These are phyloP conservation scores for Phoenoteleia sp. DNA, from an alignment of 2,888 invertebrate species.

Conservation along the genomic window DNA sequence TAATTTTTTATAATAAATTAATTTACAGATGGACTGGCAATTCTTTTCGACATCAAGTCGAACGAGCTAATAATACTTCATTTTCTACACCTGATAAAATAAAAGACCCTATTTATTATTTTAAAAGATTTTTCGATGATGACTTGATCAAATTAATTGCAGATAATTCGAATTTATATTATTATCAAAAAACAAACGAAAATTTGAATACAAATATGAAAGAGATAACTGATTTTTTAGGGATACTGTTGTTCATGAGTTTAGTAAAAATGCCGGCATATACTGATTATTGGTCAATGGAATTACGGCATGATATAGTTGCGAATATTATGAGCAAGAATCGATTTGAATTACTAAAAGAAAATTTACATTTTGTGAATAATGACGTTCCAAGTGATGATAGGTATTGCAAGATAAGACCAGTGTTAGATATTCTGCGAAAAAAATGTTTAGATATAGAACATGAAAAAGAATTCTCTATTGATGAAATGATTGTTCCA, in stretches of 20 bases:
- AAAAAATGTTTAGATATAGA: constrained; percentile 6
- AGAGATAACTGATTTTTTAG: neutral
- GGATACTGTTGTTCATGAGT: neutral
- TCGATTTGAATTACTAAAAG: neutral
- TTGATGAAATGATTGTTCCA: constrained; percentile 8
- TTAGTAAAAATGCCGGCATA: constrained; percentile 1
- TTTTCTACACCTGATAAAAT: neutral
- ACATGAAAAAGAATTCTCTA: neutral
- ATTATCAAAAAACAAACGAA: neutral
- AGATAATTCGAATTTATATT: neutral
- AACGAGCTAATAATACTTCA: neutral
- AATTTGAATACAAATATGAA: neutral
- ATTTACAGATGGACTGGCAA: neutral
- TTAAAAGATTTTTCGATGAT: neutral
- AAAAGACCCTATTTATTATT: neutral
- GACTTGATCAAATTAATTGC: neutral
- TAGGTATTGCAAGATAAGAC: constrained; percentile 13
- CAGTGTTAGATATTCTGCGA: neutral
- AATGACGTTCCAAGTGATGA: neutral
- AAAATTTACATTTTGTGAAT: neutral
- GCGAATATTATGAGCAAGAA: neutral
- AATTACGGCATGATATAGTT: neutral
- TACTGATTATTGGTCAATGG: constrained; percentile 2
- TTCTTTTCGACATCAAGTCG: neutral
- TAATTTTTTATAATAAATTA: neutral